These are phyloP conservation scores for Steinernema carpocapsae DNA, from an alignment of 2,888 invertebrate species.

Conservation along the genomic window DNA sequence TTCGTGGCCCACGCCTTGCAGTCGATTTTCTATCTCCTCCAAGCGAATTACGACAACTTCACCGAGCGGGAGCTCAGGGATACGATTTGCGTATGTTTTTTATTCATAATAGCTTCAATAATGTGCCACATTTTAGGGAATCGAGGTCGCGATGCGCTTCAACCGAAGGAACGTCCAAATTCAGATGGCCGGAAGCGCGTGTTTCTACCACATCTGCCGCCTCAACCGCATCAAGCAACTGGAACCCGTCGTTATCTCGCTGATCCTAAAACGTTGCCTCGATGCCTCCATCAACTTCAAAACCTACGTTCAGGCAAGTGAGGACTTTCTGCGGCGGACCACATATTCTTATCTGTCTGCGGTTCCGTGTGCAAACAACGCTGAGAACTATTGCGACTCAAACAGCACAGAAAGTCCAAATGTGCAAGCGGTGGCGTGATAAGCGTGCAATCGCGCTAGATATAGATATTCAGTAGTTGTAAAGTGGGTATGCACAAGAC, in stretches of 20 bases:
- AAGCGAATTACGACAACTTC: slow-evolving; percentile 1
- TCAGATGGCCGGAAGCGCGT: slow-evolving; percentile 59
- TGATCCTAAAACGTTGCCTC: neutral
- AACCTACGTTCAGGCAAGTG: neutral
- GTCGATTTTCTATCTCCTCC: neutral
- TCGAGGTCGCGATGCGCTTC: slow-evolving; percentile 48
- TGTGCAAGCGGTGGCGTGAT: too few relatives aligned
- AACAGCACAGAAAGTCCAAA: too few relatives aligned
- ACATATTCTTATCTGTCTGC: too few relatives aligned
- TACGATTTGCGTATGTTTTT: neutral
- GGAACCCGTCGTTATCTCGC: neutral
- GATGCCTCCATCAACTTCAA: slow-evolving; percentile 1
- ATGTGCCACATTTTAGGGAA: neutral
- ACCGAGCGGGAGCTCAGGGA: neutral
- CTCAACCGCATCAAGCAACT: slow-evolving; percentile 19
- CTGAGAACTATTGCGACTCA: too few relatives aligned
- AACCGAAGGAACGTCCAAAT: slow-evolving; percentile 48
- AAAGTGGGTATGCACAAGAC: too few relatives aligned
- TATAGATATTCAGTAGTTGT: too few relatives aligned
- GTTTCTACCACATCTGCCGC: slow-evolving; percentile 60
- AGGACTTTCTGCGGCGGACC: too few relatives aligned
- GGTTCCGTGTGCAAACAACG: too few relatives aligned
- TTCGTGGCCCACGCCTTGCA: neutral
- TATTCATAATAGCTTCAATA: neutral
- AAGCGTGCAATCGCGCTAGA: too few relatives aligned